Evolutionary conservation across 2,797 vertebrate genomes (phyloP), one percentile per base, ranked within the genome.

Genomic region (Macroramphosus scolopax): DNA sequence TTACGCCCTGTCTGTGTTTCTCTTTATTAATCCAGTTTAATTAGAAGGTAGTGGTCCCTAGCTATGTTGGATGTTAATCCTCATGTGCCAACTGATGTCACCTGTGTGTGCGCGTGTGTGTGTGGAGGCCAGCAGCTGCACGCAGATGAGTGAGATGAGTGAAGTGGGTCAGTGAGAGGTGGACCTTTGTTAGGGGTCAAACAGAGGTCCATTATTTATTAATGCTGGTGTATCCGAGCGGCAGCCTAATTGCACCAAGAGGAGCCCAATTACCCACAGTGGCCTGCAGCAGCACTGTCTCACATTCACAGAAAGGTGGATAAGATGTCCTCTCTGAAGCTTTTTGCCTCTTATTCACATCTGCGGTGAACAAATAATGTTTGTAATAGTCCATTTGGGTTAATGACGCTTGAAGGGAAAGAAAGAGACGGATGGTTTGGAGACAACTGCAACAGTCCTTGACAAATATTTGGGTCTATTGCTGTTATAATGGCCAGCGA

Each of bases 331-430:
- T 42, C 37, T 53, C 12, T 17, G 72, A 61, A 48, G 58, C 33
- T 17, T 30, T 16, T 28, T 63, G 61, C 70, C 16, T 80, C 77
- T 86, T 83, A 82, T 72, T 82, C 82, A 87, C 74, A 69, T 70
- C 67, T 80, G 30, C 36, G 35, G 37, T 20, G 30, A 59, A 31
- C 58, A 54, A 57, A 63, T 30, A 29, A 17, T 13, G 20, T n/a
- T n/a, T n/a, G n/a, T n/a, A n/a, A n/a, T n/a, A n/a, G n/a, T n/a
- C n/a, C n/a, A n/a, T n/a, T n/a, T n/a, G 6, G 20, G 20, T 22
- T 22, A 3, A 22, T 22, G 20, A 22, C 3, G 20, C 20, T 22
- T 3, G 20, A 22, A n/a, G n/a, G n/a, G n/a, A n/a, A n/a, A n/a
- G n/a, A n/a, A n/a, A n/a, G n/a, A n/a, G n/a, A n/a, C n/a, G n/a